Percentiles rank a stretch among this genome's conserved stretches.
phyloP scores from a whole-genome alignment of 1,140 invertebrate genomes.

The Trichoplusia ni region DNA sequence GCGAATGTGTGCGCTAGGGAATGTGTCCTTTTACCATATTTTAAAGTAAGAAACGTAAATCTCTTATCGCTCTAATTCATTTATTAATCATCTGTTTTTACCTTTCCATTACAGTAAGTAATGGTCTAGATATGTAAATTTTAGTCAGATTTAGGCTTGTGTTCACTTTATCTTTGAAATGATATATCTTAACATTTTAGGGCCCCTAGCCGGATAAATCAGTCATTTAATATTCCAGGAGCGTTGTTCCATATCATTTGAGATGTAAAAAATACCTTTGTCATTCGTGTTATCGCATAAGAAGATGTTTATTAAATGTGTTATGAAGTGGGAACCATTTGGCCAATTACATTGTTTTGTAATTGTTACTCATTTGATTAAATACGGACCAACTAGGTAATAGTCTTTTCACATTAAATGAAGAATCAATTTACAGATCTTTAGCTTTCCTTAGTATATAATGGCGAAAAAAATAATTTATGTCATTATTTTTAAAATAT shows the following conservation, averaged over 20 bases:
- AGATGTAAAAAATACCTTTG: constrained; percentile 23
- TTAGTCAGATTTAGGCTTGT: not conserved
- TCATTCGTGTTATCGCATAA: constrained; percentile 24
- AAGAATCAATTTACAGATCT: too few relatives aligned
- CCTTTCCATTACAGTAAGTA: constrained; percentile 6
- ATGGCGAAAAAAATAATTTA: too few relatives aligned
- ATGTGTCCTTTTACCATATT: constrained; percentile 20
- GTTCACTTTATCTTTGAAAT: not conserved
- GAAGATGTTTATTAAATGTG: constrained; percentile 16
- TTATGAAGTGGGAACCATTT: too few relatives aligned
- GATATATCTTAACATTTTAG: too few relatives aligned
- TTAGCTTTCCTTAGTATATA: too few relatives aligned
- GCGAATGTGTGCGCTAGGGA: constrained; percentile 12
- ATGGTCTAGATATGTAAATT: constrained; percentile 19
- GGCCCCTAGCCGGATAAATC: not conserved
- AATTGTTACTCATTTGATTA: too few relatives aligned
- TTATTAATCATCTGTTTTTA: constrained; percentile 21
- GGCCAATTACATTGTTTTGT: too few relatives aligned
- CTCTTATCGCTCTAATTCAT: constrained; percentile 38
- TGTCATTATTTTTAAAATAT: too few relatives aligned
- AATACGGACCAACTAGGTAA: too few relatives aligned
- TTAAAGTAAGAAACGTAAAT: constrained; percentile 31
- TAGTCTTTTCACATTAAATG: too few relatives aligned
- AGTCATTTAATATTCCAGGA: constrained; percentile 29
- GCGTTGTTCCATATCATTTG: constrained; percentile 27